Conservation (phyloP, 2,113 vertebrate species). For the Passer montanus region DNA sequence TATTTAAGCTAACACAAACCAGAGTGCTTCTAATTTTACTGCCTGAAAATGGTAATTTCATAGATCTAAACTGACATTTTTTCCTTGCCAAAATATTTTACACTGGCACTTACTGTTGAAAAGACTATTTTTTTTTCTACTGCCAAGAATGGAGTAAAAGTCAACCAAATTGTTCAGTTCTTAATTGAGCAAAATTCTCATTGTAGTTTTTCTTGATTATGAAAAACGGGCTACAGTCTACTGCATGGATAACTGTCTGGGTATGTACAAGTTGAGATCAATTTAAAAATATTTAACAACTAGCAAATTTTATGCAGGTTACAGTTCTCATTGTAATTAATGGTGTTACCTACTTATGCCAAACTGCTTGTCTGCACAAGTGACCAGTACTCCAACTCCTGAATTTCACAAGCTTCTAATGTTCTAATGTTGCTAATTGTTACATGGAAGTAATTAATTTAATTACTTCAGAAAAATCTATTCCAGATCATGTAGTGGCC, state of each 20-base stretch:
- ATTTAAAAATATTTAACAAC: background rate
- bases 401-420: conserved; percentile 1
- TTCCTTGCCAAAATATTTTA: conserved; percentile 32
- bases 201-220: conserved; percentile 39
- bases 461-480: background rate
- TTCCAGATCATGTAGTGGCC: background rate
- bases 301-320: background rate
- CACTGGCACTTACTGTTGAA: conserved; percentile 52
- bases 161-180: conserved; percentile 22
- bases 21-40: conserved; percentile 19
- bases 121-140: background rate
- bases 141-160: conserved; percentile 4
- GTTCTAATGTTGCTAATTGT: background rate
- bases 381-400: background rate
- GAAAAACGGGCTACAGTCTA: background rate
- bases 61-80: conserved; percentile 44
- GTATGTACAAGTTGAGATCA: background rate
- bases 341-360: background rate
- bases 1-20: conserved; percentile 40
- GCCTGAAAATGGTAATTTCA: conserved; percentile 31
- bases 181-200: conserved; percentile 51
- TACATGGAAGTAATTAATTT: background rate
- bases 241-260: background rate
- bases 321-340: background rate
- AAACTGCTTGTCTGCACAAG: background rate